Evolutionary conservation across 2,888 invertebrate genomes (phyloP).

Genomic region (Embidobia sp.): DNA sequence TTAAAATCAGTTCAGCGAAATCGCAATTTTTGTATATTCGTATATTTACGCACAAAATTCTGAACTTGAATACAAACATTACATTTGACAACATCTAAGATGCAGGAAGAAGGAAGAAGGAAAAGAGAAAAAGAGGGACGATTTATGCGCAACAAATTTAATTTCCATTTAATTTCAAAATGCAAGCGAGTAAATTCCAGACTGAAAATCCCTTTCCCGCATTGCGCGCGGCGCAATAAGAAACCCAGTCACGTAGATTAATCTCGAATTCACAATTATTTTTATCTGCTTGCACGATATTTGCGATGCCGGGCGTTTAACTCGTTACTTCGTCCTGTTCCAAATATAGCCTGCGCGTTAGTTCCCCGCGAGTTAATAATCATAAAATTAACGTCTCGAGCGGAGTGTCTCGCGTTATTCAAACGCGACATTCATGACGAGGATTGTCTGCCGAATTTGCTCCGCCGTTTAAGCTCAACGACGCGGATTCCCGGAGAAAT

Average conservation of each 20-base stretch:
- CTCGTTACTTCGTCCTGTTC: constrained; percentile 22
- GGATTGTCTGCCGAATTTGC: constrained; percentile 58
- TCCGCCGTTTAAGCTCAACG: constrained; percentile 60
- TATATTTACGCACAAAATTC: too few relatives aligned
- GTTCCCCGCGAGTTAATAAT: constrained; percentile 57
- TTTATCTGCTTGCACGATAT: constrained; percentile 33
- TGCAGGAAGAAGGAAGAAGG: too few relatives aligned
- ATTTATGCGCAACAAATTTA: neutral
- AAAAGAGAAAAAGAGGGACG: neutral
- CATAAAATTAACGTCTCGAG: constrained; percentile 60
- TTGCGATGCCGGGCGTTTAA: constrained; percentile 19
- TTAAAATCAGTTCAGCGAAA: too few relatives aligned
- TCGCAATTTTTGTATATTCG: too few relatives aligned
- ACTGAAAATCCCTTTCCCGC: constrained; percentile 2
- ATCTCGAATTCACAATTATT: constrained; percentile 46
- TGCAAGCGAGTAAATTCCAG: neutral
- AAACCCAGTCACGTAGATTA: constrained; percentile 38
- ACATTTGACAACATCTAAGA: too few relatives aligned
- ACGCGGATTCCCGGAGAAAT: constrained; percentile 61
- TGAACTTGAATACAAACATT: too few relatives aligned
- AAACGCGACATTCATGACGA: constrained; percentile 46
- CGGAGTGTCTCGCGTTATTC: constrained; percentile 36
- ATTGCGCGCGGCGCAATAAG: constrained; percentile 7
- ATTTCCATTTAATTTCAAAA: constrained; percentile 26
- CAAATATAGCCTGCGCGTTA: constrained; percentile 38